Conservation (phyloP, 37 sponge, comb jelly and placozoan species). For the Cliona cf. orientalis region DNA sequence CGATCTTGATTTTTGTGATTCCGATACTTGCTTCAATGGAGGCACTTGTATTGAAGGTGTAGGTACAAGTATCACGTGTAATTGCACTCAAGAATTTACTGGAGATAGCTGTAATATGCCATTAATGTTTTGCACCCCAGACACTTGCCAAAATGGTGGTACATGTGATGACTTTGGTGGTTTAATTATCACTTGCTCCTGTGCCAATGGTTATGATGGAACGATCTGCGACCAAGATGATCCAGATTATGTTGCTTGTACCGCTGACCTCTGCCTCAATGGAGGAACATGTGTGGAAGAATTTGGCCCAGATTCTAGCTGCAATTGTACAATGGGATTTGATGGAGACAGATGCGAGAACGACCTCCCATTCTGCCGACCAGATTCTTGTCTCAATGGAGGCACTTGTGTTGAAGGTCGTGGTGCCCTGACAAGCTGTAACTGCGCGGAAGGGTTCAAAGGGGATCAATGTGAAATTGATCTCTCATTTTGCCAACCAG, state of each 20-base stretch:
- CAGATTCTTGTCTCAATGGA: slow-evolving; percentile 47
- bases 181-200: too few species aligned
- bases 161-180: too few species aligned
- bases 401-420: slow-evolving; percentile 49
- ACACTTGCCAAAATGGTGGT: too few species aligned
- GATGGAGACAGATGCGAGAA: slow-evolving; percentile 11
- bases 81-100: too few species aligned
- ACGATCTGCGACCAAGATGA: too few species aligned
- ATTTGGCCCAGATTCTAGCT: slow-evolving; percentile 4
- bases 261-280: slow-evolving; percentile 32
- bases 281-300: slow-evolving; percentile 58
- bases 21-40: too few species aligned
- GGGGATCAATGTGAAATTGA: slow-evolving; percentile 22
- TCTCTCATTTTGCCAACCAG: background rate
- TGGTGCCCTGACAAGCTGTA: slow-evolving; percentile 29
- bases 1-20: slow-evolving; percentile 2
- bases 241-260: too few species aligned
- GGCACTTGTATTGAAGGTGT: too few species aligned
- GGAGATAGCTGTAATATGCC: too few species aligned
- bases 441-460: slow-evolving; percentile 40
- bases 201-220: too few species aligned
- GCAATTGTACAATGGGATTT: slow-evolving; percentile 32
- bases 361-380: slow-evolving; percentile 9
- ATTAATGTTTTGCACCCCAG: too few species aligned
- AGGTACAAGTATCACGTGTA: too few species aligned